These are phyloP conservation scores for Subacronicta megacephala DNA, from an alignment of 2,888 invertebrate genomes.

Conservation along the genomic window DNA sequence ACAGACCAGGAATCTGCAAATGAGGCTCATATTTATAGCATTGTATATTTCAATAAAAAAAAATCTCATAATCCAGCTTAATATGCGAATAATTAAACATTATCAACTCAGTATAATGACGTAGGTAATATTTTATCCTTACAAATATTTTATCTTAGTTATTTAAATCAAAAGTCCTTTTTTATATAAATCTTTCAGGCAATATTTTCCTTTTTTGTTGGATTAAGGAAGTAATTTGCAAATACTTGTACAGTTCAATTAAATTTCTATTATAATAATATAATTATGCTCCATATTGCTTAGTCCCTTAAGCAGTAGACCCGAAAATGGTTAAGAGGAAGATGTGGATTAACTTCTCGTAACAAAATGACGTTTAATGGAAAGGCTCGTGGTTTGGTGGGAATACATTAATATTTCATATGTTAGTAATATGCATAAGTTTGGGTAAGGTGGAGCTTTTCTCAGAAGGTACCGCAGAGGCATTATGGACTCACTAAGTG, in stretches of 20 bases:
- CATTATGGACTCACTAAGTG: constrained; percentile 11
- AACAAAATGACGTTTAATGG: constrained; percentile 20
- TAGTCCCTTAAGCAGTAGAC: not conserved
- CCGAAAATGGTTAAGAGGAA: not conserved
- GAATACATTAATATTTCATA: constrained; percentile 26
- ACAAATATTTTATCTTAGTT: too few relatives aligned
- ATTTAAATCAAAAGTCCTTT: too few relatives aligned
- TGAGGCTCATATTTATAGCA: too few relatives aligned
- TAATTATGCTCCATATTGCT: not conserved
- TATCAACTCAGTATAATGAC: too few relatives aligned
- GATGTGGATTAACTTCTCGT: constrained; percentile 14
- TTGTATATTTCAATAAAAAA: too few relatives aligned
- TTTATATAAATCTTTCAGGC: too few relatives aligned
- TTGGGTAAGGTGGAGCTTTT: constrained; percentile 15
- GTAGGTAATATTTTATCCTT: too few relatives aligned
- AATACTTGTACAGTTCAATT: not conserved
- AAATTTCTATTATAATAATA: not conserved
- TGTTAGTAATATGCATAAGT: constrained; percentile 17
- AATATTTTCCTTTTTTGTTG: too few relatives aligned
- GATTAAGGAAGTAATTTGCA: too few relatives aligned
- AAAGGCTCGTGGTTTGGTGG: constrained; percentile 17
- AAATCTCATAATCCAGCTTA: too few relatives aligned
- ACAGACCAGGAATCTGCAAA: too few relatives aligned
- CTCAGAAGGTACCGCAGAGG: constrained; percentile 11
- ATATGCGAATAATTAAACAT: too few relatives aligned